Evolutionary conservation across 2,797 vertebrate genomes (phyloP).

Genomic region (Oryzias sinensis): DNA sequence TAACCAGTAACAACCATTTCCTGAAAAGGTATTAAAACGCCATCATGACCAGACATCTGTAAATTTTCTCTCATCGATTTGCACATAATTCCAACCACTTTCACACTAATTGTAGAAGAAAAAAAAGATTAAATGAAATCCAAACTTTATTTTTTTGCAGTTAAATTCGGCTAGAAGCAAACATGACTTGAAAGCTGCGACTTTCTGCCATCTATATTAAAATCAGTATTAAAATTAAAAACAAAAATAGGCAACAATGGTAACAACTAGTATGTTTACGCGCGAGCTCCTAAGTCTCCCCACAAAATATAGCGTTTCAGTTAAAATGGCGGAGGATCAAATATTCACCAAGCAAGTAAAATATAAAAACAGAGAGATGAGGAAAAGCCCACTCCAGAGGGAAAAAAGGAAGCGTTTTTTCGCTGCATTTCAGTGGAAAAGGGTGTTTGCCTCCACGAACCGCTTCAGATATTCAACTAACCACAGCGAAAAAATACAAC

Average conservation of each 20-base stretch:
- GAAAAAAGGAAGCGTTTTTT: too few species aligned
- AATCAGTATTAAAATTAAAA: conserved; percentile 19
- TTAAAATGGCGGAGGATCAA: conserved; percentile 78
- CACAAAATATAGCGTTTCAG: conserved; percentile 56
- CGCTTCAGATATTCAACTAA: too few species aligned
- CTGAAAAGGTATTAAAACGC: too few species aligned
- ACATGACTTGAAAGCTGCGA: conserved; percentile 44
- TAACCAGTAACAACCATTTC: too few species aligned
- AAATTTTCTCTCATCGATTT: too few species aligned
- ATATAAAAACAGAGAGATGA: neutral
- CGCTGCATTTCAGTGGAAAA: too few species aligned
- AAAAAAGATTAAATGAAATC: neutral
- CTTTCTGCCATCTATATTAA: conserved; percentile 47
- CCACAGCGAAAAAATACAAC: too few species aligned
- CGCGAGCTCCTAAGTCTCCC: conserved; percentile 22
- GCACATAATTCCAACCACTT: too few species aligned
- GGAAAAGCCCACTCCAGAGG: too few species aligned
- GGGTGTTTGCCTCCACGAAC: too few species aligned
- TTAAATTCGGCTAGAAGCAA: neutral
- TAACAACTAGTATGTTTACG: conserved; percentile 40
- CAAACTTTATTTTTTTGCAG: neutral
- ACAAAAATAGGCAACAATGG: conserved; percentile 15
- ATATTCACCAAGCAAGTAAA: conserved; percentile 45
- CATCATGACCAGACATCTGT: too few species aligned
- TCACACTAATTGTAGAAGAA: neutral